Evolutionary conservation across 2,888 invertebrate species (phyloP).

Genomic region (Proisotoma minuta): DNA sequence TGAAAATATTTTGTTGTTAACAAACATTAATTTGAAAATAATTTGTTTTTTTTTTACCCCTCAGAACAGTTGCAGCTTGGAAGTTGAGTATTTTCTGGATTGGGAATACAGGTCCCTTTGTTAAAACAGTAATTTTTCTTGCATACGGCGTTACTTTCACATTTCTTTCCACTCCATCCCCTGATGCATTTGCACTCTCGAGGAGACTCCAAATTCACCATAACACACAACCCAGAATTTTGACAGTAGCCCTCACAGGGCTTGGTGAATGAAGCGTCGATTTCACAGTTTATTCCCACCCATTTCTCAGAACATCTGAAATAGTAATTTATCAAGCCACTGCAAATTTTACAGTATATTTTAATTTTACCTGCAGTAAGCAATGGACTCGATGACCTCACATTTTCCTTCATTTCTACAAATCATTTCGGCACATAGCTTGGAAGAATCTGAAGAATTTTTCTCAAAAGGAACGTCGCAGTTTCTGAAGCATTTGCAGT

Average conservation of each 20-base stretch:
- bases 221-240: slow-evolving; percentile 60
- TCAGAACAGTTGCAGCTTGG: slow-evolving; percentile 51
- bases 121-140: slow-evolving; percentile 54
- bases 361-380: slow-evolving; percentile 56
- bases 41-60: slow-evolving; percentile 6
- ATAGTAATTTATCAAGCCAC: slow-evolving; percentile 4
- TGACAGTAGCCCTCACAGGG: slow-evolving; percentile 58
- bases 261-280: slow-evolving; percentile 60
- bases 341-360: too few species aligned
- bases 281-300: slow-evolving; percentile 58
- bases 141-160: slow-evolving; percentile 55
- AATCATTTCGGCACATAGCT: slow-evolving; percentile 30
- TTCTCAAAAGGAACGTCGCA: slow-evolving; percentile 58
- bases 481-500: slow-evolving; percentile 53
- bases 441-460: slow-evolving; percentile 55
- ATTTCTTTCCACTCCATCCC: slow-evolving; percentile 58
- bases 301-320: slow-evolving; percentile 56
- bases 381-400: slow-evolving; percentile 52
- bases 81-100: slow-evolving; percentile 49
- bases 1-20: too few species aligned
- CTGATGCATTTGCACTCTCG: slow-evolving; percentile 58
- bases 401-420: slow-evolving; percentile 60
- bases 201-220: slow-evolving; percentile 53
- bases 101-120: slow-evolving; percentile 55
- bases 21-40: too few species aligned